Evolutionary conservation across 1,140 invertebrate genomes (phyloP), one percentile per base, ranked within the genome.

Genomic region (Batillaria attramentaria): DNA sequence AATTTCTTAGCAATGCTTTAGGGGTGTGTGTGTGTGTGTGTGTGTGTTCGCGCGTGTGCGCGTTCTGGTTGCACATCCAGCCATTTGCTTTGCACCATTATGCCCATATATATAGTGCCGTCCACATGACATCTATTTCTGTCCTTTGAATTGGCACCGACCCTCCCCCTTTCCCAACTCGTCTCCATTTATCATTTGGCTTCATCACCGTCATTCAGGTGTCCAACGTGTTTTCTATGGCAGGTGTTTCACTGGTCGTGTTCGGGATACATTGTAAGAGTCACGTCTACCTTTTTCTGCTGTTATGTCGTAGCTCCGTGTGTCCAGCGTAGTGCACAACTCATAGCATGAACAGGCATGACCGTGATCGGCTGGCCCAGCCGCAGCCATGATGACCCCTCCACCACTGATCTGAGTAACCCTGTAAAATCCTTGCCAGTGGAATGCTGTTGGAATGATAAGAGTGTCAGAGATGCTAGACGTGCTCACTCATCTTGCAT

Each of bases 231-330:
- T 57, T 72, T n/a, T 74, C 24, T 62, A 28, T 42, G 73, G 39
- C 73, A 75, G 72, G 73, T 75, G 73, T 75, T 75, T 57, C 73
- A 75, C 28, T 3, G 62, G 57, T 50, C 60, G 46, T 75, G 73
- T 75, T 62, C 73, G 62, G 73, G 73, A 65, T 75, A 75, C 39
- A 75, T 75, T 62, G 73, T 75, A 65, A 75, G 73, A 24, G 57
- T 13, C 57, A 10, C 10, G 1, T 24, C 13, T 24, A 13, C 10
- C 24, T 13, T 50, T 50, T 50, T 50, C 10, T 13, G 13, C 10
- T 62, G 57, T 31, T 10, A 62, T 62, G 13, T 50, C 13, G 57
- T 62, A 28, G 24, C 57, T 24, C n/a, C 24, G 10, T 31, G n/a
- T n/a, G n/a, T n/a, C n/a, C n/a, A n/a, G n/a, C n/a, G 57, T 60